Base-by-base conservation (phyloP, 2,113 vertebrate genomes). In the Gila orcuttii region DNA sequence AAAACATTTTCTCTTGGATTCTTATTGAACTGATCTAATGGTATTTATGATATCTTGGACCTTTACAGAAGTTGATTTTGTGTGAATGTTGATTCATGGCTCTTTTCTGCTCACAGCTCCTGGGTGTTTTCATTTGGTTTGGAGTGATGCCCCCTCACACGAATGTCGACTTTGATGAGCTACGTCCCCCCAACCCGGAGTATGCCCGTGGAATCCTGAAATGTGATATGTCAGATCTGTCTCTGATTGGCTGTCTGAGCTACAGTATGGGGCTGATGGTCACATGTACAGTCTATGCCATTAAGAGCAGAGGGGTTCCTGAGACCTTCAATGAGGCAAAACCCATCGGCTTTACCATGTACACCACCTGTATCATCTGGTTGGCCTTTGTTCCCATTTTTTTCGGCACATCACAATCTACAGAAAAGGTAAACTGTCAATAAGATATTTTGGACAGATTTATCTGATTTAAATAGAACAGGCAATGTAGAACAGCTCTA, bases 241-340 rank as follows among this genome's bases (percentile, higher is more conserved):
- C 95, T 3, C 96, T 97, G 19, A 94, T 98, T 57, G 90, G 95
- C 42, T 97, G 96, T 90, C 92, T 98, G 91, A 95, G 96, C 90
- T 98, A 97, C 90, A 97, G 96, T 25, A 93, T 98, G 47, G 90
- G 96, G 4, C 95, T 98, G 77, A 98, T 98, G 97, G 94, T 97
- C 85, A 97, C 96, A 0, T 97, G 96, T 88, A 97, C 97, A 0
- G 95, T 98, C 31, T 98, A 97, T 0, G 97, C 97, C 17, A 94
- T 97, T 91, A 97, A 97, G 85, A 96, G 96, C 78, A 94, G 97
- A 0, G 96, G 96, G 0, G 97, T 98, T 57, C 97, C 97, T 0
- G 96, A 97, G 93, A 96, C 94, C 90, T 98, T 98, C 95, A 98
- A 98, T 0, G 97, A 98, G 90, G 97, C 97, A 84, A 97, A 97